These are phyloP conservation scores for Pipistrellus nathusii DNA, from an alignment of 2,797 vertebrate genomes.

Conservation along the genomic window DNA sequence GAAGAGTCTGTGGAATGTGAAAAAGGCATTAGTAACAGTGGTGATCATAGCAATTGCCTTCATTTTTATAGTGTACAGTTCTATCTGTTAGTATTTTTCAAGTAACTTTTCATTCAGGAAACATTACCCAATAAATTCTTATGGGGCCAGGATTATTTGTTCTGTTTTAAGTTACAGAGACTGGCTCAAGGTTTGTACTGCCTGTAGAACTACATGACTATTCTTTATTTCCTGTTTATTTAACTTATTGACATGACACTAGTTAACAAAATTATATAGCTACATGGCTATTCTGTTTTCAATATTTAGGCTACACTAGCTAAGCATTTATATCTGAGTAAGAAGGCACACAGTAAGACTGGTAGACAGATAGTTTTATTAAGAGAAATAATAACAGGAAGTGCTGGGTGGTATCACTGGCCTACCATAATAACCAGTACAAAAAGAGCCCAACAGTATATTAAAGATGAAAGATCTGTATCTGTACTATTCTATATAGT, in stretches of 20 bases:
- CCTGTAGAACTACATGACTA: background rate
- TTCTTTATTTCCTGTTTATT: background rate
- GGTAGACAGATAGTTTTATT: background rate
- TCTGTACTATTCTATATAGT: background rate
- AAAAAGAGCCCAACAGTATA: background rate
- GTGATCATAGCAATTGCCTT: background rate
- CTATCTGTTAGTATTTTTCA: slow-evolving; percentile 6
- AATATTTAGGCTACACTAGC: slow-evolving; percentile 16
- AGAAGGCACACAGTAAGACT: background rate
- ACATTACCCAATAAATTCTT: slow-evolving; percentile 23
- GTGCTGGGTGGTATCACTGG: background rate
- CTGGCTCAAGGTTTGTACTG: slow-evolving; percentile 30
- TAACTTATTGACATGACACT: background rate
- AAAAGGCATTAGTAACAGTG: slow-evolving; percentile 57
- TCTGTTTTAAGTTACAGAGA: background rate
- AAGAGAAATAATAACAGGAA: background rate
- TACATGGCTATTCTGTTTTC: background rate
- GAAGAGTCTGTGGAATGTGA: slow-evolving; percentile 72
- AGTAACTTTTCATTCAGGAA: slow-evolving; percentile 19
- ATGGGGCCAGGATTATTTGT: background rate
- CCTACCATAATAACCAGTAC: background rate
- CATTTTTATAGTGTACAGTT: slow-evolving; percentile 5
- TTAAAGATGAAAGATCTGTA: slow-evolving; percentile 6
- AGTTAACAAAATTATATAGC: background rate
- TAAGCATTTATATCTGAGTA: slow-evolving; percentile 44